Conservation (phyloP, 23 tunicate genomes). For the Aplidium turbinatum region DNA sequence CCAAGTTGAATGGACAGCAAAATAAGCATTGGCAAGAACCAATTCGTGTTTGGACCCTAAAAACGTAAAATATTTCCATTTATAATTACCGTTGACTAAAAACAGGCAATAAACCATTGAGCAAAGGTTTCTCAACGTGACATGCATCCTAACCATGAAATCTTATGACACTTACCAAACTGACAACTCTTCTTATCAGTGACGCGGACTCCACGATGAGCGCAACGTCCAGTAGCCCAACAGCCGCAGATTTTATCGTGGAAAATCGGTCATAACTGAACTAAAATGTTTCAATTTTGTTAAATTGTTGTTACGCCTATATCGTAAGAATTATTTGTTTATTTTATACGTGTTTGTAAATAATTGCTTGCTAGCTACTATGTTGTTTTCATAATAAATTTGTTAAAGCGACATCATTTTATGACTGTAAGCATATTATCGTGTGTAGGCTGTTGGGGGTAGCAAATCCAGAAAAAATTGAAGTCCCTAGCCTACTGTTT, state of each 20-base stretch:
- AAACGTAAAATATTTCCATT: background rate
- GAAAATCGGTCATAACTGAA: conserved; percentile 31
- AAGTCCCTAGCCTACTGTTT: too few species aligned
- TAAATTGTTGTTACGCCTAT: too few species aligned
- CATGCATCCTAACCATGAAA: background rate
- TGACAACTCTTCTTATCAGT: background rate
- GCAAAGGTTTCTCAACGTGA: background rate
- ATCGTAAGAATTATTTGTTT: too few species aligned
- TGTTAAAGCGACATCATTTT: too few species aligned
- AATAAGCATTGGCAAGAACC: conserved; percentile 27
- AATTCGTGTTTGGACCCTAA: conserved; percentile 16
- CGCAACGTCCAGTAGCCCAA: conserved; percentile 17
- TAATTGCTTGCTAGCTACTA: too few species aligned
- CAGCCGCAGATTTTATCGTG: conserved; percentile 22
- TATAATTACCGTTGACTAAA: background rate
- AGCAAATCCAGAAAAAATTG: too few species aligned
- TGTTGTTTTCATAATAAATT: too few species aligned
- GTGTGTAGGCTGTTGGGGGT: too few species aligned
- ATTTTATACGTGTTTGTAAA: too few species aligned
- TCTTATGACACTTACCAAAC: conserved; percentile 10
- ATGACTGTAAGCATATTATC: too few species aligned
- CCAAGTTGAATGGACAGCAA: conserved; percentile 13
- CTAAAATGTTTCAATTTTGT: too few species aligned
- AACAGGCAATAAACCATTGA: background rate
- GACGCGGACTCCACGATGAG: conserved; percentile 14